Evolutionary conservation across 2,113 vertebrate species (phyloP).

Genomic region (Lutjanus erythropterus): DNA sequence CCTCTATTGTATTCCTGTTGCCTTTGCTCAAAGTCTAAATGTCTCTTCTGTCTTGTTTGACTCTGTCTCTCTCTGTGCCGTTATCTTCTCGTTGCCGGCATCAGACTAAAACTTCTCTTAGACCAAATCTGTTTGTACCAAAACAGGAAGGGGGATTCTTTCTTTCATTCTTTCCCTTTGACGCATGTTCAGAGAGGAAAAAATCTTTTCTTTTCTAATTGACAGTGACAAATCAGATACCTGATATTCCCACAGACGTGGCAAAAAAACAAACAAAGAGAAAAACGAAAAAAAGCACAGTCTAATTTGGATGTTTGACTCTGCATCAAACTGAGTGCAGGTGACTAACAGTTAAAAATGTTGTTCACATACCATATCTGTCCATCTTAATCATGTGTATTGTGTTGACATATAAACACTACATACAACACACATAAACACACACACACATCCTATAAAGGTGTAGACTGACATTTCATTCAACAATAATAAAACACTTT

Average conservation of each 20-base stretch:
- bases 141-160: conserved; percentile 64
- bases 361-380: background rate
- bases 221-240: background rate
- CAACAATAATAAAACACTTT: conserved; percentile 25
- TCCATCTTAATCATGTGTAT: conserved; percentile 33
- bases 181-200: background rate
- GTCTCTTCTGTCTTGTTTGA: conserved; percentile 13
- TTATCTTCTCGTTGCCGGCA: conserved; percentile 42
- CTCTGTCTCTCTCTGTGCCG: conserved; percentile 1
- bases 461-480: background rate
- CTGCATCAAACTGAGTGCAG: background rate
- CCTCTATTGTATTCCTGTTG: background rate
- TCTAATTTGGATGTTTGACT: background rate
- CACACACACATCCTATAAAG: background rate
- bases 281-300: too few species aligned
- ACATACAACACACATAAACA: conserved; percentile 5
- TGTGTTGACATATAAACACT: conserved; percentile 47
- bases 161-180: conserved; percentile 7
- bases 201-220: background rate
- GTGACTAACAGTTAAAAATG: conserved; percentile 1
- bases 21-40: background rate
- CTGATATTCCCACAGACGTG: background rate
- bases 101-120: conserved; percentile 27
- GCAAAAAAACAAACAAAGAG: background rate
- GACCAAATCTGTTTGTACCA: conserved; percentile 77